Base-by-base conservation (phyloP, 2,888 invertebrate species). In the Coecobrya sp. region DNA sequence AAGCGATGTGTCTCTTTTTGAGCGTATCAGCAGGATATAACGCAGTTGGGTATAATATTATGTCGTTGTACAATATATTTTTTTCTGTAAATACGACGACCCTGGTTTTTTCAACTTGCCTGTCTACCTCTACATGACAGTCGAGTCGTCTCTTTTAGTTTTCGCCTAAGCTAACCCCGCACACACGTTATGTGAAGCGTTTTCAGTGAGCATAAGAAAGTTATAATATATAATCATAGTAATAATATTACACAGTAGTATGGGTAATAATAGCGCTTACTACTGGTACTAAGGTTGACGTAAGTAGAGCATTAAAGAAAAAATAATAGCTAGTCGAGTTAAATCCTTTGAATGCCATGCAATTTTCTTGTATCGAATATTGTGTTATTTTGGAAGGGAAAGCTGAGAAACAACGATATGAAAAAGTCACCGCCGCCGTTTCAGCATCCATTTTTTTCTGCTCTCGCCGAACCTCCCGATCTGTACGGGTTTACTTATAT, bases 241-340 rank as follows among this genome's bases (percentile, higher is more conserved):
- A 84, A 84, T 70, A 70, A 68, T 86, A 86, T 70, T 68, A 86
- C 84, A 65, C 89, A 81, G 30, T 13, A 68, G 68, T 79, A 70
- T 84, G 55, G 55, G 81, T 55, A 81, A 81, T 81, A 81, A 81
- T 59, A 81, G 55, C 81, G 55, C 81, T 84, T 55, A 36, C 59
- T 84, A 36, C 86, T 81, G 79, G 90, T 86, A 81, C 65, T 52
- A 65, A 27, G 84, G 65, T 68, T 89, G 92, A 89, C 85, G 92
- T 89, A 92, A 92, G 92, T 92, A 68, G 92, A 92, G 86, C 92
- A 92, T 92, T 92, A 89, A 92, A 89, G 89, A 84, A 92, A 92
- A 87, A 92, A 92, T 89, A 89, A 92, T 89, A 89, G 92, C 84
- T 88, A 88, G 92, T 85, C 84, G 81, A 92, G 92, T 88, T 92